These are phyloP conservation scores for Rhynchopsitta pachyrhyncha DNA, from an alignment of 2,113 vertebrate species.

Conservation along the genomic window DNA sequence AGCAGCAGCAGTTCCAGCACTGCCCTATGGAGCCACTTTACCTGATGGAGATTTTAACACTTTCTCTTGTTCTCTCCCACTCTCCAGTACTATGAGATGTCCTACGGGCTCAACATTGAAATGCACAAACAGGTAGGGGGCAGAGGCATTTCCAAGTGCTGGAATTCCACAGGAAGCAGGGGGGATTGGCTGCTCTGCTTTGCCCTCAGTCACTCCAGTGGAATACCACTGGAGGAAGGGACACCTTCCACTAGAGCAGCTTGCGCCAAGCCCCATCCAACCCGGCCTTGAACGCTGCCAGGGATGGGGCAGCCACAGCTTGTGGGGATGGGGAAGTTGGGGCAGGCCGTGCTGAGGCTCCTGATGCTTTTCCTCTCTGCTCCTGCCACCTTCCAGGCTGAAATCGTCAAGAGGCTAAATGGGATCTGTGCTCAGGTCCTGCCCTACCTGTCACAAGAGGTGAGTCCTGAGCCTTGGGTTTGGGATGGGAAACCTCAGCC, in stretches of 20 bases:
- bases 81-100: slow-evolving; percentile 95
- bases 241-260: neutral
- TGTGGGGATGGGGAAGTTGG: neutral
- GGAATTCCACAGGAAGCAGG: neutral
- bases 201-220: neutral
- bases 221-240: neutral
- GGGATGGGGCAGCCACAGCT: neutral
- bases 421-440: slow-evolving; percentile 97
- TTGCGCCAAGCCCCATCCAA: neutral
- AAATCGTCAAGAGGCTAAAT: slow-evolving; percentile 97
- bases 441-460: slow-evolving; percentile 98
- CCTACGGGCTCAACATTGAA: slow-evolving; percentile 94
- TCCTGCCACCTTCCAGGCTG: slow-evolving; percentile 79
- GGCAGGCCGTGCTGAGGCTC: neutral
- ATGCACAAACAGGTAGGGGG: slow-evolving; percentile 94
- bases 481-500: neutral
- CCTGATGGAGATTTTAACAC: neutral
- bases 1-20: neutral
- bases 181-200: neutral
- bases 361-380: neutral
- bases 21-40: neutral
- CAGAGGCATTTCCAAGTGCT: neutral
- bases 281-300: neutral
- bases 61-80: neutral
- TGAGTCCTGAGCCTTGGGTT: slow-evolving; percentile 36